Percentiles rank a stretch among this genome's conserved stretches.
phyloP scores from a whole-genome alignment of 1,140 invertebrate species.

The Bombus superbus region DNA sequence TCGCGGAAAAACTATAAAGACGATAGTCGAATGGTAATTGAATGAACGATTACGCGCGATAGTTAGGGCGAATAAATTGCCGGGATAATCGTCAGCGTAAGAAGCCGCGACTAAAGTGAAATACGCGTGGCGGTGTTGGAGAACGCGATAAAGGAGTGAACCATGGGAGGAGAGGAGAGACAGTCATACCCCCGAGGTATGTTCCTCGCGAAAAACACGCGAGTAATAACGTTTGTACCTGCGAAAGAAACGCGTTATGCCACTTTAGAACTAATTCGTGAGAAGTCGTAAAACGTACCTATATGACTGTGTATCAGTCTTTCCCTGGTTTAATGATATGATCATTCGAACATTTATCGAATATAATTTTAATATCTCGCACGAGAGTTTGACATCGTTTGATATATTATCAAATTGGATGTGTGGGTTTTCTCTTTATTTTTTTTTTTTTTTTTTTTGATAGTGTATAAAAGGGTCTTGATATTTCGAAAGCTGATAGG shows the following conservation, averaged over 20 bases:
- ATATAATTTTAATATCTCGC: background rate
- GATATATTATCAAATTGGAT: background rate
- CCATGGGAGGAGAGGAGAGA: background rate
- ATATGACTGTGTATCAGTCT: background rate
- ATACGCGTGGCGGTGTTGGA: conserved; percentile 14
- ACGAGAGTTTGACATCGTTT: background rate
- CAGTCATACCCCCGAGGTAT: background rate
- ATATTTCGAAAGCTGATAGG: background rate
- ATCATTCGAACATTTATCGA: background rate
- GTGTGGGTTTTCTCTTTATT: background rate
- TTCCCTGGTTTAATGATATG: background rate
- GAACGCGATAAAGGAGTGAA: conserved; percentile 19
- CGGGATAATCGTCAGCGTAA: conserved; percentile 41
- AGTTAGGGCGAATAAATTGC: conserved; percentile 59
- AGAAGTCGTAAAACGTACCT: conserved; percentile 51
- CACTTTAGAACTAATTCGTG: conserved; percentile 23
- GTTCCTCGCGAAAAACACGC: conserved; percentile 3
- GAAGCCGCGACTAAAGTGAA: conserved; percentile 31
- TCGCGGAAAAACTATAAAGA: conserved; percentile 56
- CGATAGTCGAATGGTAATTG: conserved; percentile 59
- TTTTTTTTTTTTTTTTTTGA: background rate
- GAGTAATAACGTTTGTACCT: conserved; percentile 19
- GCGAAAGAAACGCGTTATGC: conserved; percentile 32
- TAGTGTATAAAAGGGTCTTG: background rate
- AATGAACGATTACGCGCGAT: conserved; percentile 59